Conservation (phyloP, 30 jellyfish, hydroid and myxozoan genomes). For the Cassiopea xamachana region DNA sequence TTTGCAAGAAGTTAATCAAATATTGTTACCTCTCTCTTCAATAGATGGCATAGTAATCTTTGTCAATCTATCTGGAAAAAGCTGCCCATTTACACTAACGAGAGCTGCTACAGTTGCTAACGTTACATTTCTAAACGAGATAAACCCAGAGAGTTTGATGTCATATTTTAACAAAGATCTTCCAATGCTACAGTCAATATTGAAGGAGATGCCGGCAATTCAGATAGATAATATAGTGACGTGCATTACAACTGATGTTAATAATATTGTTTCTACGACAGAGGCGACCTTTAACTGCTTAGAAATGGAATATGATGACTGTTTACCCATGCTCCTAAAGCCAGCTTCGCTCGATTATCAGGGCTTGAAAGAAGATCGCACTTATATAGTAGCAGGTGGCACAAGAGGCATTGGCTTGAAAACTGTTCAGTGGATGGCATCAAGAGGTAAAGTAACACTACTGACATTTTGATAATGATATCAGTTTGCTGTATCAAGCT, state of each 20-base stretch:
- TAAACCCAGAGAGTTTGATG: not conserved
- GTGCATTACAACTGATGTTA: not conserved
- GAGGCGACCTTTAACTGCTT: conserved; percentile 12
- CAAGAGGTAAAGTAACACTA: not conserved
- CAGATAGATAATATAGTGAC: not conserved
- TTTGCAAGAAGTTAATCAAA: not conserved
- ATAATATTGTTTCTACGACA: not conserved
- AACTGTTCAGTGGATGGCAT: no score
- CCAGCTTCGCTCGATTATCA: not conserved
- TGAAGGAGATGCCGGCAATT: not conserved
- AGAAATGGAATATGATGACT: not conserved
- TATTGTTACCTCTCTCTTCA: not conserved
- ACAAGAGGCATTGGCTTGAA: no score
- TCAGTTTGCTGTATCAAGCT: no score
- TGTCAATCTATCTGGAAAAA: not conserved
- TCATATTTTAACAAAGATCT: not conserved
- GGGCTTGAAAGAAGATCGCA: conserved; percentile 35
- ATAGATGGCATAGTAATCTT: conserved; percentile 27
- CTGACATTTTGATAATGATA: no score
- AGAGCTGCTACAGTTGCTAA: conserved; percentile 1
- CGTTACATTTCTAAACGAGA: not conserved
- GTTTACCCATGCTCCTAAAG: not conserved
- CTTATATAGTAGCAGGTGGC: conserved; percentile 57
- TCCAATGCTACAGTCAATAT: not conserved
- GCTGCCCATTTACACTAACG: not conserved